Evolutionary conservation across 2,888 invertebrate species (phyloP), one percentile per base, ranked within the genome.

Genomic region (Sminthurides aquaticus): DNA sequence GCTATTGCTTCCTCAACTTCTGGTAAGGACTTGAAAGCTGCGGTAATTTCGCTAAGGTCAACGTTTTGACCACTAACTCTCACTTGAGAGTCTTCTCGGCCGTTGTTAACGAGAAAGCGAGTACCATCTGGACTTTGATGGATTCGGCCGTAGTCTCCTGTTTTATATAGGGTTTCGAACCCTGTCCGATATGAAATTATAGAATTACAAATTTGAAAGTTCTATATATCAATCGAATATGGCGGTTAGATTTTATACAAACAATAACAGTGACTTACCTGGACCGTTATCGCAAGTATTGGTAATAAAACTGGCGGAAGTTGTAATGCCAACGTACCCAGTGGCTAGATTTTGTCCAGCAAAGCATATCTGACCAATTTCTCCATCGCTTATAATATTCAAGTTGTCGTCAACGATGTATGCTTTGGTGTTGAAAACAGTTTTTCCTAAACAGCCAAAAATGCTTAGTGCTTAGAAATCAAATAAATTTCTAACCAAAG

Each of bases 21-120:
- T 18, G 28, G 8, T n/a, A 57, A 22, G 8, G 27, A 24, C 11
- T 59, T 58, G 0, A 91, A 83, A 5, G 86, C 87, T 67, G 85
- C 85, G 75, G 93, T 91, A 1, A 94, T 87, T 80, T 94, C 93
- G 1, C 86, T 83, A 56, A 93, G 80, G 76, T 93, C 92, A 0
- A 94, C 90, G 11, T 92, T 81, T 76, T 93, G 90, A 0, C 94
- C 94, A 57, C 91, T 82, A 62, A 91, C 86, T 82, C 91, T 93
- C 49, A 88, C 83, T 78, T 92, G 92, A 0, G 65, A 59, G 49
- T 52, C 58, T 24, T 58, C 60, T n/a, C 69, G 56, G 3, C 71
- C 71, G 55, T 68, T 66, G 49, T 66, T 68, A 34, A 67, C 20
- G 8, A 72, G 43, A 3, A 60, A 49, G 8, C 24, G 24, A 0